Evolutionary conservation across 1,140 invertebrate species (phyloP).

Genomic region (Penaeus vannamei): DNA sequence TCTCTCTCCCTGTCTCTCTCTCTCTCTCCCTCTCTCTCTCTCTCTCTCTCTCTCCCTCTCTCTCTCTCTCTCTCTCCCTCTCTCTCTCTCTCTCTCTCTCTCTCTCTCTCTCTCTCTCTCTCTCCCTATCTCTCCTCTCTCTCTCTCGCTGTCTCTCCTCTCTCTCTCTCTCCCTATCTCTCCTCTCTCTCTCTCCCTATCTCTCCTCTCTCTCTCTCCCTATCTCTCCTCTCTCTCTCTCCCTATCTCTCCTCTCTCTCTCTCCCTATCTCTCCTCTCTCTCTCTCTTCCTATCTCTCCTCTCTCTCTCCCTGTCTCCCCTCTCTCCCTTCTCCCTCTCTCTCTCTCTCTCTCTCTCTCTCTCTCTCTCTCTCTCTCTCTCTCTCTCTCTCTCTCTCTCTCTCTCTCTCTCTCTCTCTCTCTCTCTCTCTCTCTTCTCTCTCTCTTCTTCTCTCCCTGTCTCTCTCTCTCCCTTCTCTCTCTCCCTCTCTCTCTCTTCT

Average conservation of each 20-base stretch:
- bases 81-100: not conserved
- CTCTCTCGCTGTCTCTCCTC: not conserved
- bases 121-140: not conserved
- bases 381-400: not conserved
- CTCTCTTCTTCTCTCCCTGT: not conserved
- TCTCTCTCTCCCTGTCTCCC: not conserved
- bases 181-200: not conserved
- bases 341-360: not conserved
- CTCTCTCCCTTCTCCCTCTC: not conserved
- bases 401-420: not conserved
- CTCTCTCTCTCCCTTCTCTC: too few species aligned
- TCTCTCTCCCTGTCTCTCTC: too few species aligned
- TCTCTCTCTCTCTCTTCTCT: slow-evolving; percentile 25
- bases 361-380: not conserved
- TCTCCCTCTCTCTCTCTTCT: not conserved
- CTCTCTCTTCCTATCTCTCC: not conserved
- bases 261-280: not conserved
- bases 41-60: too few species aligned
- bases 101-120: not conserved
- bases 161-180: not conserved
- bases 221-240: not conserved
- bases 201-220: not conserved
- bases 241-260: not conserved
- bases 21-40: too few species aligned
- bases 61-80: not conserved